Conservation (phyloP, 2,797 vertebrate genomes). For the Alca torda region DNA sequence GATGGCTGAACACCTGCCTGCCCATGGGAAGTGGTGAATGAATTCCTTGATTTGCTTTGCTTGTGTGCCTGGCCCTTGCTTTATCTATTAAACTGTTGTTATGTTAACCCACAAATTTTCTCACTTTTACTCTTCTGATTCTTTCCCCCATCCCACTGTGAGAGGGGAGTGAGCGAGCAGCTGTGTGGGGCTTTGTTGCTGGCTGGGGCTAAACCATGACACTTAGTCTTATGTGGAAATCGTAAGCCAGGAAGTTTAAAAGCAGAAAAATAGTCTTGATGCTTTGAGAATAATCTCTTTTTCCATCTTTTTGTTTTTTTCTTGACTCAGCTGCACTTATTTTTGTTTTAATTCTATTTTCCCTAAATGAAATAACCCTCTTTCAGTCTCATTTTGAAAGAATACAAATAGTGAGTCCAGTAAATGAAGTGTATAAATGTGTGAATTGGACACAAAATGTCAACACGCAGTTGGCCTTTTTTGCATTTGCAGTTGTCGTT, state of each 20-base stretch:
- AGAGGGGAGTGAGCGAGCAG: background rate
- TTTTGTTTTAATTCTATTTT: slow-evolving; percentile 1
- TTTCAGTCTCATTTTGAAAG: background rate
- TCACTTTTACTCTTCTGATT: background rate
- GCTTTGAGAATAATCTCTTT: background rate
- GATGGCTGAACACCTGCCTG: background rate
- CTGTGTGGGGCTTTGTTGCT: background rate
- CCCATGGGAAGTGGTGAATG: background rate
- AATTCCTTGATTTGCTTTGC: background rate
- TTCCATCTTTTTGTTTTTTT: background rate
- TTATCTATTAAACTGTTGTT: background rate
- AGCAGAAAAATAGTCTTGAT: background rate
- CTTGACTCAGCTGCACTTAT: background rate
- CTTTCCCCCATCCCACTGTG: background rate
- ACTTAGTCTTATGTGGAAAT: background rate
- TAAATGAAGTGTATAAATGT: slow-evolving; percentile 3
- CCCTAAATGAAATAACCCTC: background rate
- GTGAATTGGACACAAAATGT: slow-evolving; percentile 20
- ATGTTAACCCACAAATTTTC: background rate
- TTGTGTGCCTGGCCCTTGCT: background rate
- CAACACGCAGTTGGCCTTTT: background rate
- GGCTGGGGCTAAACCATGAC: background rate
- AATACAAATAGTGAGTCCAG: background rate
- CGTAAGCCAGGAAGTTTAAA: background rate
- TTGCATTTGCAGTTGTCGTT: background rate